Conservation (phyloP, 2,797 vertebrate genomes). For the Rhincodon typus region DNA sequence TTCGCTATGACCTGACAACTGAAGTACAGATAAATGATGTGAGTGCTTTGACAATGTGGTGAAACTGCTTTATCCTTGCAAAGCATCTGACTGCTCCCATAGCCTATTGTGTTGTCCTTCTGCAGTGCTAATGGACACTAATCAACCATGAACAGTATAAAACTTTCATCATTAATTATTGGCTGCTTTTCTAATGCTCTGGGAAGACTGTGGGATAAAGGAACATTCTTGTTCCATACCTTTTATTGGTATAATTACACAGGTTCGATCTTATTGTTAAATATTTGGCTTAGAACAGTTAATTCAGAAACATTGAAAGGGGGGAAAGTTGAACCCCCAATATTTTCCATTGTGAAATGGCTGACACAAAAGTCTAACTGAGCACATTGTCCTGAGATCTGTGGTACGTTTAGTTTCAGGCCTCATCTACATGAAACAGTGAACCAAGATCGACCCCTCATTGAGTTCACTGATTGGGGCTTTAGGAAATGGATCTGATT, state of each 20-base stretch:
- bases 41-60: no score
- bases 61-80: not conserved
- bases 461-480: no score
- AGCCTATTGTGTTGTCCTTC: not conserved
- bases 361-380: not conserved
- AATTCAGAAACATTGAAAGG: not conserved
- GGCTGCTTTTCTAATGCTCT: not conserved
- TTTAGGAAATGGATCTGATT: no score
- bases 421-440: not conserved
- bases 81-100: not conserved
- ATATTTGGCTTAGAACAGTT: not conserved
- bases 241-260: not conserved
- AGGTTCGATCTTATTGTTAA: not conserved
- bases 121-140: not conserved
- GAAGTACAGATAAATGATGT: not conserved
- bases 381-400: not conserved
- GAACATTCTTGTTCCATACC: not conserved
- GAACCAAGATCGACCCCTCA: not conserved
- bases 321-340: not conserved
- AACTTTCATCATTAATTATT: conserved; percentile 19
- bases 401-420: not conserved
- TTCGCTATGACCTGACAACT: not conserved
- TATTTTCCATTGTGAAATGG: not conserved
- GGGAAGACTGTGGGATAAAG: not conserved
- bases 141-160: conserved; percentile 3